A percentile compares a stretch with the other conserved stretches of the same genome.
These are phyloP conservation scores for Podocnemis expansa DNA, from an alignment of 2,113 vertebrate genomes.

Conservation along the genomic window DNA sequence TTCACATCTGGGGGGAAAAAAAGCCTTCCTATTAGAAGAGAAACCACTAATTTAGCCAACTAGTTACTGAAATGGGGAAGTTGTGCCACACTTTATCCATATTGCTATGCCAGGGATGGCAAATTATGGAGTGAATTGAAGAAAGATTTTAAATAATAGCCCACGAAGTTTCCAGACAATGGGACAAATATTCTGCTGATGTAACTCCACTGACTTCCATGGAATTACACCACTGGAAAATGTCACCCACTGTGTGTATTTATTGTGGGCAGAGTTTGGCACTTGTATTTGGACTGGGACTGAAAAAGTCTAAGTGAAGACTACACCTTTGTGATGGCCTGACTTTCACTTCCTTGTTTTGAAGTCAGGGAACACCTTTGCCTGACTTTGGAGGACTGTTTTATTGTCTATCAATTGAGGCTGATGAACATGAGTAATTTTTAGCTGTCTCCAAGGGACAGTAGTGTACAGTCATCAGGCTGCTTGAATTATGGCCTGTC, in stretches of 20 bases:
- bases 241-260: background rate
- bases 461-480: background rate
- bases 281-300: background rate
- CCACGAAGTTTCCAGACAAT: background rate
- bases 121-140: background rate
- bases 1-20: background rate
- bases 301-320: background rate
- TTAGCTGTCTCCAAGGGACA: background rate
- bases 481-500: background rate
- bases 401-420: background rate
- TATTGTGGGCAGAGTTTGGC: background rate
- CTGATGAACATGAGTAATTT: background rate
- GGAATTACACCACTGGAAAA: background rate
- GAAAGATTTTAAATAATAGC: background rate
- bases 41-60: background rate
- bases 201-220: background rate
- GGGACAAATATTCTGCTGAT: background rate
- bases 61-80: background rate
- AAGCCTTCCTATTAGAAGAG: background rate
- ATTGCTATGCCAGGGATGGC: background rate
- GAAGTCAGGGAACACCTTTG: background rate
- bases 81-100: background rate
- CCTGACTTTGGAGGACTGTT: background rate
- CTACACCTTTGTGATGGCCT: background rate
- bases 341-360: background rate